Base-by-base conservation (phyloP, 1,140 invertebrate species). In the Vollenhovia emeryi region DNA sequence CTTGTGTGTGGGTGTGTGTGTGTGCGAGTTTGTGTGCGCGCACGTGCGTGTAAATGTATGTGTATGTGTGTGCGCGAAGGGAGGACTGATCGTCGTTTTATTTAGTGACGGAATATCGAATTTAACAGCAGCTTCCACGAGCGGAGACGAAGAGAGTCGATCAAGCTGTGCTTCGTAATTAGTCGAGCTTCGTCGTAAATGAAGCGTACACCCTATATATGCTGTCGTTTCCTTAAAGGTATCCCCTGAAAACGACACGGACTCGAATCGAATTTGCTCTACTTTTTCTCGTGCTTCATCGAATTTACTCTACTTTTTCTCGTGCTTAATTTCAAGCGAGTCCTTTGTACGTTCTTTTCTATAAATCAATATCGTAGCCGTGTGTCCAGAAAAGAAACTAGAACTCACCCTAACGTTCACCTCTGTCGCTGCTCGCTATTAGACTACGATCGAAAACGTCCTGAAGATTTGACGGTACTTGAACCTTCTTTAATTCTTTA, bases 31-130 rank as follows among this genome's bases (percentile, higher is more conserved):
- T 3, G 8, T 30, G 24, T 13, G 30, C 4, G 24, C 13, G 6
- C n/a, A n/a, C n/a, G 48, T 9, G 18, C 24, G 27, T 27, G 36
- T 36, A 30, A 30, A n/a, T 43, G 18, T 18, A 13, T 33, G n/a
- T 50, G 15, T 43, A 13, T 33, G 2, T 3, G 8, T 30, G 24
- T 13, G 30, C 4, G 24, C 13, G 6, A 68, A 50, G 27, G n/a
- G 30, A 33, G 33, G 5, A 62, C n/a, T 30, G 33, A 57, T 69
- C 40, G 57, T 48, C 40, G 45, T 66, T 87, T 75, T 60, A 60
- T 83, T 69, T 60, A 48, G 33, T 48, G 60, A 76, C 62, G 24
- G 84, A 83, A 86, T 76, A 87, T 87, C 88, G 78, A 86, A 86
- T 88, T 40, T 50, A 55, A 40, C 55, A n/a, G 30, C 55, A n/a